Percentiles rank a stretch among this genome's conserved stretches.
These are phyloP conservation scores for Eumeta japonica DNA, from an alignment of 1,140 invertebrate genomes.

Conservation along the genomic window DNA sequence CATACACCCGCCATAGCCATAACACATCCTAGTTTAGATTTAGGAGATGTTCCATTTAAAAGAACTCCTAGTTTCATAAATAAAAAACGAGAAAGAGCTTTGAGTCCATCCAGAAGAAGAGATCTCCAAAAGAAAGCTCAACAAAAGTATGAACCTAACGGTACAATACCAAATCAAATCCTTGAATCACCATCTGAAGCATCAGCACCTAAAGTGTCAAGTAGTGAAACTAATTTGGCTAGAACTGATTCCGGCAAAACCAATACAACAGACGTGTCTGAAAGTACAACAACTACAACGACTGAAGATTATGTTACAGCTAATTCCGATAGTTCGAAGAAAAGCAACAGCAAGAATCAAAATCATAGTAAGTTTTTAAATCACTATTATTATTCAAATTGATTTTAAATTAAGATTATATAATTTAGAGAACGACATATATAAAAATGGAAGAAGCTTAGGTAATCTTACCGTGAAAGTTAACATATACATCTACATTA, in stretches of 20 bases:
- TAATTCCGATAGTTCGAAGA: slow-evolving; percentile 72
- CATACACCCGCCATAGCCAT: slow-evolving; percentile 54
- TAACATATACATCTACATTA: too few species aligned
- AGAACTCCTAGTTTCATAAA: slow-evolving; percentile 51
- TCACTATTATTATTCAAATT: neutral
- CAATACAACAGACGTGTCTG: slow-evolving; percentile 74
- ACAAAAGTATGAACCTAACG: slow-evolving; percentile 50
- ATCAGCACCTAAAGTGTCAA: slow-evolving; percentile 30
- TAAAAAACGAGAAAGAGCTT: slow-evolving; percentile 51
- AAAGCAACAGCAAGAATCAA: slow-evolving; percentile 44
- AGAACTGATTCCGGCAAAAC: slow-evolving; percentile 72
- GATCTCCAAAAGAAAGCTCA: slow-evolving; percentile 48
- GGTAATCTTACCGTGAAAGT: too few species aligned
- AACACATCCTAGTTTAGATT: slow-evolving; percentile 49
- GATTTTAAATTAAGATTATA: too few species aligned
- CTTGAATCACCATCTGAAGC: slow-evolving; percentile 38
- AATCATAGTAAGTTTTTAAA: slow-evolving; percentile 37
- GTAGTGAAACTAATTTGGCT: slow-evolving; percentile 49
- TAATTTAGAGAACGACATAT: too few species aligned
- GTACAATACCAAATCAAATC: slow-evolving; percentile 37
- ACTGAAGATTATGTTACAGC: slow-evolving; percentile 88
- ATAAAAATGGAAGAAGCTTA: too few species aligned
- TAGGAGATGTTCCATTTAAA: slow-evolving; percentile 48
- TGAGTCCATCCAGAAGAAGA: slow-evolving; percentile 53
- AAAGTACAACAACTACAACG: slow-evolving; percentile 79